Percentiles rank a stretch among this genome's conserved stretches.
These are phyloP conservation scores for Phalloptychus januarius DNA, from an alignment of 2,797 vertebrate genomes.

Conservation along the genomic window DNA sequence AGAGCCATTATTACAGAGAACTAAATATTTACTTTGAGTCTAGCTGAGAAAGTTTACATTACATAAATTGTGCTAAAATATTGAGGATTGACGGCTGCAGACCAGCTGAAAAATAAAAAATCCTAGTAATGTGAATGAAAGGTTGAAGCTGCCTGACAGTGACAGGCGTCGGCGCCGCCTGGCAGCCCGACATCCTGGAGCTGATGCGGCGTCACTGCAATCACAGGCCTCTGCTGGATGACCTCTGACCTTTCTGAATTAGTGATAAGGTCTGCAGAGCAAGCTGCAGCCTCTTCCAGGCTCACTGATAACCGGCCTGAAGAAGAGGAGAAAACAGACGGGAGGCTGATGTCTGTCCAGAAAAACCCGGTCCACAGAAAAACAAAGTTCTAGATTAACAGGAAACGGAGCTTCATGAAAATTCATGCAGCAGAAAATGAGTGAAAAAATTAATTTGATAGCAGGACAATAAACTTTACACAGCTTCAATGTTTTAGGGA, in stretches of 20 bases:
- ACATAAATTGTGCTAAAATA: neutral
- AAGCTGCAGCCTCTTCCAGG: constrained; percentile 38
- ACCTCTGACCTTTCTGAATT: constrained; percentile 62
- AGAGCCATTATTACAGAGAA: neutral
- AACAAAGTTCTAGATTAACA: neutral
- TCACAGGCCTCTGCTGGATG: constrained; percentile 55
- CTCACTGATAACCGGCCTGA: constrained; percentile 22
- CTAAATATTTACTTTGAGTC: neutral
- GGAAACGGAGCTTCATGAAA: neutral
- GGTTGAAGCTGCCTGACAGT: constrained; percentile 22
- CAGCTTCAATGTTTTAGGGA: too few species aligned
- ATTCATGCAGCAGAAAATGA: neutral
- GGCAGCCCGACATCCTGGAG: constrained; percentile 28
- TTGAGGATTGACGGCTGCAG: constrained; percentile 1
- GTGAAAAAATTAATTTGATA: neutral
- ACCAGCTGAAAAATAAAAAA: constrained; percentile 23
- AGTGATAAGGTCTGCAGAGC: constrained; percentile 43
- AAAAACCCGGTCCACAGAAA: neutral
- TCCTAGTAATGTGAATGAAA: constrained; percentile 15
- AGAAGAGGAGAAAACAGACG: neutral
- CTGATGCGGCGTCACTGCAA: constrained; percentile 52
- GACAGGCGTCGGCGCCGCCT: constrained; percentile 26
- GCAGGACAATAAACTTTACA: neutral
- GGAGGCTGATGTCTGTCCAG: constrained; percentile 4
- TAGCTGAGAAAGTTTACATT: neutral